phyloP scores from a whole-genome alignment of 2,888 invertebrate species.

The Catotricha subobsoleta region DNA sequence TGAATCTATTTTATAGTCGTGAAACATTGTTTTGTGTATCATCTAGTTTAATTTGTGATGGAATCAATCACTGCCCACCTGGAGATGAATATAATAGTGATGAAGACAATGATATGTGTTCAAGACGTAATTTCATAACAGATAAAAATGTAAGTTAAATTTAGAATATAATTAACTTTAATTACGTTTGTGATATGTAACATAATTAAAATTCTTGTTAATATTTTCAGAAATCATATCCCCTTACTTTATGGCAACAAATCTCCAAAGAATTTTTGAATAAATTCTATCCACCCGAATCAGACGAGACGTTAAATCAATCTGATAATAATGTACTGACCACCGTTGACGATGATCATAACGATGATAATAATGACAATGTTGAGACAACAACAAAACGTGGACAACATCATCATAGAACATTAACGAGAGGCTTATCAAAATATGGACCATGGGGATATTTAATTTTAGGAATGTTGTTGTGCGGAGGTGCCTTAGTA shows the following conservation, averaged over 20 bases:
- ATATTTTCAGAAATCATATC: background rate
- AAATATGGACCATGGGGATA: slow-evolving; percentile 60
- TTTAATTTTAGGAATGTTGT: slow-evolving; percentile 48
- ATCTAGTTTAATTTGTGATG: slow-evolving; percentile 45
- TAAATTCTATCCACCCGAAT: background rate
- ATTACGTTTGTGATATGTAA: no score
- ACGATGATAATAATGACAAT: background rate
- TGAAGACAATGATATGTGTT: slow-evolving; percentile 25
- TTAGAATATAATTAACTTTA: no score
- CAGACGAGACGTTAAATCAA: background rate
- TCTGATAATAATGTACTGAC: background rate
- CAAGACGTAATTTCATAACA: background rate
- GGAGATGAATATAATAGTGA: slow-evolving; percentile 40
- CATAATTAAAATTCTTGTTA: background rate
- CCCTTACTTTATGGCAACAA: slow-evolving; percentile 1
- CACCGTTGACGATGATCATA: background rate
- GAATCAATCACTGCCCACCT: slow-evolving; percentile 45
- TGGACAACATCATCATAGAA: background rate
- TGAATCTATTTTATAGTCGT: slow-evolving; percentile 14
- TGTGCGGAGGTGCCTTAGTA: slow-evolving; percentile 49
- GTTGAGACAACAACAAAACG: background rate
- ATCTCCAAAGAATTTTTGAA: slow-evolving; percentile 4
- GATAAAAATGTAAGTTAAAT: slow-evolving; percentile 3
- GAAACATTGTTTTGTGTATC: slow-evolving; percentile 40
- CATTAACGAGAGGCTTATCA: slow-evolving; percentile 37